Conservation (phyloP, 53 echinoderm and acorn worm species). For the Henricia sp. region DNA sequence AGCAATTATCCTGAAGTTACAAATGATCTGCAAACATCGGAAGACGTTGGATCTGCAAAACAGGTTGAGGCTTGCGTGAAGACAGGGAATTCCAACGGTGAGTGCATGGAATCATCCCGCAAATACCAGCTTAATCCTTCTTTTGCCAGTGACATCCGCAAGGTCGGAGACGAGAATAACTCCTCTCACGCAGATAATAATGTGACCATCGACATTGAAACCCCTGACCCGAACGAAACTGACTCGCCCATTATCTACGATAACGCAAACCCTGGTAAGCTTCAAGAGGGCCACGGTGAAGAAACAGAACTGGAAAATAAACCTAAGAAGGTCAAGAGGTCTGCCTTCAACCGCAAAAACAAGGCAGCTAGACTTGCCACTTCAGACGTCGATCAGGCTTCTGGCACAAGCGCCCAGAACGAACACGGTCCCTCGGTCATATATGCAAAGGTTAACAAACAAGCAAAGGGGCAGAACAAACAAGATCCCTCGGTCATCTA, state of each 20-base stretch:
- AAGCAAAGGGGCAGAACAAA: not conserved
- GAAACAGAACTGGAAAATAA: not conserved
- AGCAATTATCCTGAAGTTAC: not conserved
- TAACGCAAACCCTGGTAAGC: not conserved
- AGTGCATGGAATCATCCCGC: no score
- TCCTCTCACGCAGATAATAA: not conserved
- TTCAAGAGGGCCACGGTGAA: not conserved
- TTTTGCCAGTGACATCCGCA: not conserved
- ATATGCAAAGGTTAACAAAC: constrained; percentile 31
- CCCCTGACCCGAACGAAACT: not conserved
- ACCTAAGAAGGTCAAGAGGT: not conserved
- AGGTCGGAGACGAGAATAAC: no score
- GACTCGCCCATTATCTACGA: not conserved
- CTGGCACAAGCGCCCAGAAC: not conserved
- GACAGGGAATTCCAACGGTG: not conserved
- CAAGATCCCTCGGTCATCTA: not conserved
- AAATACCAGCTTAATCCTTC: not conserved
- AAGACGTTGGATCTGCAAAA: not conserved
- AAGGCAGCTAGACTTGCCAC: not conserved
- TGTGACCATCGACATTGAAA: not conserved
- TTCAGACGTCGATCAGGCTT: not conserved
- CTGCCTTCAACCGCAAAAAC: not conserved
- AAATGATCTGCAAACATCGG: not conserved
- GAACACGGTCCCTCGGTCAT: not conserved
- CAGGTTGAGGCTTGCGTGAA: not conserved